Base-by-base conservation (phyloP, 1,140 invertebrate genomes). In the Chrysomallon squamiferum region DNA sequence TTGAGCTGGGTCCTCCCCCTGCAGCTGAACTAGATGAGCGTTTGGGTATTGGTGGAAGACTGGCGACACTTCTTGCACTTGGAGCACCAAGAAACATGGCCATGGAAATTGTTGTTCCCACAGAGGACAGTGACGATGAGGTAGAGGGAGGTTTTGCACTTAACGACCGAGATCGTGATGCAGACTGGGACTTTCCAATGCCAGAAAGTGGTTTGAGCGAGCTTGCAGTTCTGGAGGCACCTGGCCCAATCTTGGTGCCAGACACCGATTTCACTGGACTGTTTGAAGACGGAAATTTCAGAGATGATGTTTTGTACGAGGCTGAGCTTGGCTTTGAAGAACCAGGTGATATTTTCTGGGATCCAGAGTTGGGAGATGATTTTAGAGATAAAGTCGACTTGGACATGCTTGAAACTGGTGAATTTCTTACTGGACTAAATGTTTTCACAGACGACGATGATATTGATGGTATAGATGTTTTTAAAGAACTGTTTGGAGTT, bases 31-130 rank as follows among this genome's bases (percentile, higher is more conserved):
- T 62, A 54, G 67, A 69, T 61, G 71, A 67, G 25, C 72, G 52
- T 65, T 81, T 80, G 11, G 78, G 78, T 47, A 81, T 79, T 54
- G 73, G 69, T 27, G 79, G 76, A 38, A 79, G 66, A 66, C 73
- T 77, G 27, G 79, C 76, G 38, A 81, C 71, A 50, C 71, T 79
- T 62, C 74, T 78, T 3, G 70, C 70, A 45, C 76, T 77, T 18
- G 77, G 76, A 13, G 71, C 71, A 65, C 79, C 77, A 56, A 81
- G 56, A 72, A 59, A 75, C 67, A 58, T 78, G 64, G 64, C 78
- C 62, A 72, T 67, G 50, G 52, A 71, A 59, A 64, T 50, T 43
- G 54, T 62, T 13, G 60, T 52, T 9, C 59, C 65, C 52, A 73
- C 68, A 22, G 72, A 62, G 47, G 71, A 59, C 5, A 15, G 15